These are phyloP conservation scores for Drosophila bifasciata DNA, from an alignment of 1,140 invertebrate genomes.

Conservation along the genomic window DNA sequence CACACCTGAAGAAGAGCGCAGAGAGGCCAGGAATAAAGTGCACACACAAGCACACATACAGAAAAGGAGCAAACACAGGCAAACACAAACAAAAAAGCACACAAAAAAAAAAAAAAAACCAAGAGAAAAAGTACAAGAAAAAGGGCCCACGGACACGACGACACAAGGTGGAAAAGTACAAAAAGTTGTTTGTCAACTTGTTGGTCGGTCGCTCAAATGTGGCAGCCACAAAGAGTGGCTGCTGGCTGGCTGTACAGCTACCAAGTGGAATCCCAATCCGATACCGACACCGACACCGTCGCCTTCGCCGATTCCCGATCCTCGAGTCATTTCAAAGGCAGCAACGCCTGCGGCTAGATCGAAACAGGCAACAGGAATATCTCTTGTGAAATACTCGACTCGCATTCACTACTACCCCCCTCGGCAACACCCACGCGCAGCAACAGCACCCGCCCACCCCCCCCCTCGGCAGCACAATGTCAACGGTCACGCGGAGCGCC, in stretches of 20 bases:
- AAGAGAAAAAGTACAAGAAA: conserved; percentile 49
- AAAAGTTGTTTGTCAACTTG: conserved; percentile 84
- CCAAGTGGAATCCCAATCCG: conserved; percentile 21
- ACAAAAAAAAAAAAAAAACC: conserved; percentile 40
- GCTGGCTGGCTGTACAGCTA: conserved; percentile 71
- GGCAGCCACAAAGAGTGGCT: conserved; percentile 65
- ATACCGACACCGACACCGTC: conserved; percentile 7
- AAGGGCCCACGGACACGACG: conserved; percentile 43
- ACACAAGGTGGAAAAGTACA: conserved; percentile 72
- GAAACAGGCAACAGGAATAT: conserved; percentile 9
- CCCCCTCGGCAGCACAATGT: conserved; percentile 48
- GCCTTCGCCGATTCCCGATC: conserved; percentile 18
- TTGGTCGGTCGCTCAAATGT: conserved; percentile 71
- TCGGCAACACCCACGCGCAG: background rate
- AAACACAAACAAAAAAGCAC: conserved; percentile 29
- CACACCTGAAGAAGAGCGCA: too few relatives aligned
- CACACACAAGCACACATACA: background rate
- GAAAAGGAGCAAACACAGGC: too few relatives aligned
- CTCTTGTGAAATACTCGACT: too few relatives aligned
- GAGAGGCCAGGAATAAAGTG: conserved; percentile 1
- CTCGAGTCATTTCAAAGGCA: conserved; percentile 50
- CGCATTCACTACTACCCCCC: background rate
- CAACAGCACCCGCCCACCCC: background rate
- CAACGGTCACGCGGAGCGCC: conserved; percentile 75
- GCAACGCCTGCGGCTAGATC: conserved; percentile 58